phyloP scores from a whole-genome alignment of 2,888 invertebrate species.

The Spilarctia lutea region DNA sequence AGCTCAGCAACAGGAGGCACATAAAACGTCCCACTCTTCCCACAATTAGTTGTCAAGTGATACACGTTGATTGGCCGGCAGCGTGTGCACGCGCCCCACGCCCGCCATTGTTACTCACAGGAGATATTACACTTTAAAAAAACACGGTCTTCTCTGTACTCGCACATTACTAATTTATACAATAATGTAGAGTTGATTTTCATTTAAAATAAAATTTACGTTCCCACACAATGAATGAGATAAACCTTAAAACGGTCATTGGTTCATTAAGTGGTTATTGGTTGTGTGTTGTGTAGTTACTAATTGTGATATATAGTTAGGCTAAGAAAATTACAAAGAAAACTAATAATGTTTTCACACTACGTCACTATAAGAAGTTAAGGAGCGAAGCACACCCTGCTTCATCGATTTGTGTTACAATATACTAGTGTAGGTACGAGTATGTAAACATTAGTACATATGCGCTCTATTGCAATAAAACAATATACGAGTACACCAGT shows the following conservation, averaged over 20 bases:
- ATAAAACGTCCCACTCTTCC: constrained; percentile 34
- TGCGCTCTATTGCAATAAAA: no score
- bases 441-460: no score
- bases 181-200: neutral
- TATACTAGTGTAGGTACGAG: no score
- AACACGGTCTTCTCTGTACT: constrained; percentile 7
- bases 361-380: neutral
- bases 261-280: neutral
- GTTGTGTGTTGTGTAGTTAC: neutral
- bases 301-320: neutral
- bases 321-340: neutral
- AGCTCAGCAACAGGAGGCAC: constrained; percentile 9
- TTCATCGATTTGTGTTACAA: neutral
- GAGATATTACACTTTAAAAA: neutral
- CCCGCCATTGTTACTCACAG: constrained; percentile 19
- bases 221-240: neutral
- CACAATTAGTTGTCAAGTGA: constrained; percentile 36
- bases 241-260: neutral
- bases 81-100: constrained; percentile 33
- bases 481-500: no score
- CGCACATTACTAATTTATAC: neutral
- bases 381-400: neutral
- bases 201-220: neutral
- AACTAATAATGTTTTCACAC: neutral
- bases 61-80: constrained; percentile 1